These are phyloP conservation scores for Cancer borealis DNA, from an alignment of 2,888 invertebrate species.

Conservation along the genomic window DNA sequence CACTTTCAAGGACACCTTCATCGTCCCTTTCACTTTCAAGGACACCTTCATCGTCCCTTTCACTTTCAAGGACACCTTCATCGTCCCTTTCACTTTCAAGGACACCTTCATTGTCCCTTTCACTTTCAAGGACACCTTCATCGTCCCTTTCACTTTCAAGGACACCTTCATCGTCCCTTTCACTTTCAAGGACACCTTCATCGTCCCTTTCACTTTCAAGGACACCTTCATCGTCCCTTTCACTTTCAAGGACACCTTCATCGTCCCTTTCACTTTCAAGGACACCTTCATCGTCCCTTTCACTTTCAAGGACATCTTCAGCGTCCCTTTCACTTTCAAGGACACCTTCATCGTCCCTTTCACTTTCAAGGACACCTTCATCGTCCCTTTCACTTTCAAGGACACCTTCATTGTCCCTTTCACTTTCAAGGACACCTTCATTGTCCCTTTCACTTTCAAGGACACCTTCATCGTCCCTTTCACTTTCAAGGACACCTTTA, in stretches of 20 bases:
- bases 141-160: not conserved
- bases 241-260: not conserved
- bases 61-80: not conserved
- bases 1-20: not conserved
- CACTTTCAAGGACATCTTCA: not conserved
- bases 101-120: not conserved
- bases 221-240: not conserved
- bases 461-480: not conserved
- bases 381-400: not conserved
- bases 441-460: not conserved
- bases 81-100: not conserved
- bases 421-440: not conserved
- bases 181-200: not conserved
- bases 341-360: not conserved
- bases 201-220: not conserved
- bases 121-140: not conserved
- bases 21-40: not conserved
- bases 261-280: not conserved
- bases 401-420: not conserved
- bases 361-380: not conserved
- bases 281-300: not conserved
- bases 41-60: not conserved
- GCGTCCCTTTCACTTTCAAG: not conserved
- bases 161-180: not conserved
- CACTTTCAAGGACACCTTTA: not conserved